phyloP scores from a whole-genome alignment of 53 echinoderm and acorn worm species.

The Glandiceps talaboti region DNA sequence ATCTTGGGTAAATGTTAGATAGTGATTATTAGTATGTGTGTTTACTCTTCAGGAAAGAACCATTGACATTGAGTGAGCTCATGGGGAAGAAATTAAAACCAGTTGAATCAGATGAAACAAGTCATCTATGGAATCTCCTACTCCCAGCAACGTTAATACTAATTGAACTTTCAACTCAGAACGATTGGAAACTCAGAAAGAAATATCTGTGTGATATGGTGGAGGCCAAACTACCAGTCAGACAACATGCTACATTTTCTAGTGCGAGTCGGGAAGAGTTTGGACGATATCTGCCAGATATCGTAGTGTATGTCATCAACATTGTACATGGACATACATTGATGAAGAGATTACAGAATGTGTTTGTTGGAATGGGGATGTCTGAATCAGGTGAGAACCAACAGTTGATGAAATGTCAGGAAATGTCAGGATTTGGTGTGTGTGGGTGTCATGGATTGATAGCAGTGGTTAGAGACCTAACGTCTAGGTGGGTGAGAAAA shows the following conservation, averaged over 20 bases:
- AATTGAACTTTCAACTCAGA: constrained; percentile 42
- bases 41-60: background rate
- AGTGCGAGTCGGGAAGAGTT: background rate
- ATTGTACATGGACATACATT: background rate
- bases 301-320: background rate
- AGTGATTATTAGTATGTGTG: too few species aligned
- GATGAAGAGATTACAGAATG: background rate
- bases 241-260: background rate
- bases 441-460: too few species aligned
- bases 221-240: background rate
- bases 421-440: too few species aligned
- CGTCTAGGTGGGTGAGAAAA: too few species aligned
- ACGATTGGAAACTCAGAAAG: constrained; percentile 46
- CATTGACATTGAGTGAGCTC: background rate
- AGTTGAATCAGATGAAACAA: background rate
- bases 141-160: constrained; percentile 3
- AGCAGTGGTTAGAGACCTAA: too few species aligned
- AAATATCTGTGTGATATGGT: background rate
- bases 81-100: background rate
- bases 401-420: too few species aligned
- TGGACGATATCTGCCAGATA: background rate
- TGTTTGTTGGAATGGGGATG: background rate
- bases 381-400: background rate
- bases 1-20: too few species aligned
- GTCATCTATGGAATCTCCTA: background rate